A percentile compares a stretch with the other conserved stretches of the same genome.
These are phyloP conservation scores for Agapetus fuscipes DNA, from an alignment of 2,888 invertebrate genomes.

Conservation along the genomic window DNA sequence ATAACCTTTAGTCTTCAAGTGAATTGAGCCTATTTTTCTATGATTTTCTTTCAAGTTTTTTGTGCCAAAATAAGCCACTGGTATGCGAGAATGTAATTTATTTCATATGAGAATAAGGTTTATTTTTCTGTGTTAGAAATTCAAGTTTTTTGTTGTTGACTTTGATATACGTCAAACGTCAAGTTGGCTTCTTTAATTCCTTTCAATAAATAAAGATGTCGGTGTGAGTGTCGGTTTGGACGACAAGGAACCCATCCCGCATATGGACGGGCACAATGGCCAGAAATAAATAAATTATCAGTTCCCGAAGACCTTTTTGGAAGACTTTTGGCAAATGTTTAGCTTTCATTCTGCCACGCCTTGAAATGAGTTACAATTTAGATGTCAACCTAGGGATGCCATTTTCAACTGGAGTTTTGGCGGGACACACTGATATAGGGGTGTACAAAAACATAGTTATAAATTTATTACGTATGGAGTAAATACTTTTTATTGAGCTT, in stretches of 20 bases:
- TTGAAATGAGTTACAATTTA: too few relatives aligned
- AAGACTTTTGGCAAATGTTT: slow-evolving; percentile 21
- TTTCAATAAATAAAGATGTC: slow-evolving; percentile 21
- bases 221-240: slow-evolving; percentile 15
- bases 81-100: too few relatives aligned
- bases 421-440: too few relatives aligned
- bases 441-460: too few relatives aligned
- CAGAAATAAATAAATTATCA: slow-evolving; percentile 19
- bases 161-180: slow-evolving; percentile 21
- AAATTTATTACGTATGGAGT: too few relatives aligned
- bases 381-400: too few relatives aligned
- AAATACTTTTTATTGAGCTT: too few relatives aligned
- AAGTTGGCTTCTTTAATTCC: slow-evolving; percentile 20
- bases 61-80: too few relatives aligned
- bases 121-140: background rate
- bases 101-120: background rate
- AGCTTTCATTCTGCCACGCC: slow-evolving; percentile 19
- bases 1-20: too few relatives aligned
- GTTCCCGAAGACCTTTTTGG: slow-evolving; percentile 18
- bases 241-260: slow-evolving; percentile 16
- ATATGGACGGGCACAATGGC: slow-evolving; percentile 14
- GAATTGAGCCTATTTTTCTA: too few relatives aligned
- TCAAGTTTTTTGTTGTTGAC: slow-evolving; percentile 1
- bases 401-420: too few relatives aligned
- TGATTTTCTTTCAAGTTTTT: too few relatives aligned